Base-by-base conservation (phyloP, 1,140 invertebrate genomes). In the Bradysia coprophila region DNA sequence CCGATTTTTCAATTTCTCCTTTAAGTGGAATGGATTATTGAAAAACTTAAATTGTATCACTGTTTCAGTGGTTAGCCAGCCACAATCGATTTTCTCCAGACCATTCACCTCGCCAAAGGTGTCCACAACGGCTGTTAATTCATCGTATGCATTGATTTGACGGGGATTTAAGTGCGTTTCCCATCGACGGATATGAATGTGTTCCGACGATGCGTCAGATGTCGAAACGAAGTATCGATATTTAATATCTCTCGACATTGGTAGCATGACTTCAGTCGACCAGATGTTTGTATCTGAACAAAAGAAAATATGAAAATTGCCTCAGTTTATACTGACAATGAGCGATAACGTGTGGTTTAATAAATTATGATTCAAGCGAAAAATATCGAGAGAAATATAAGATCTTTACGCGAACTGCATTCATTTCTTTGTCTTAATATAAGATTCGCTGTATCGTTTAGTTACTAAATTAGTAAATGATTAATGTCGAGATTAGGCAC, bases 31-130 rank as follows among this genome's bases (percentile, higher is more conserved):
- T 2, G 90, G 82, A 53, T 81, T 81, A 50, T 81, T 78, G 51
- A 78, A 78, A 51, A 93, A 68, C 59, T 90, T 87, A 37, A 95
- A 74, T 59, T 94, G 88, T 38, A 94, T 70, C 39, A 88, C 68
- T 22, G 78, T 81, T 58, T 93, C 86, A 43, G 76, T 71, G 20
- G 79, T 90, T 1, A 95, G 62, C 90, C 90, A 95, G 1, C 90
- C 90, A 40, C 72, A 71, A 51, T 83, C 78, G 10, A 88, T 64
- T 47, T 71, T 73, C 21, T 66, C 63, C 31, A 64, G 62, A 16
- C 71, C 67, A 53, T 75, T 72, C 58, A 74, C 68, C 46, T 68
- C 65, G 15, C 84, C 80, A 63, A 82, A 83, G 22, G 62, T 65
- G 21, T 76, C 70, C 2, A 56, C 49, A 20, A 66, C 59, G 9